These are phyloP conservation scores for Anoncus sp. DNA, from an alignment of 2,888 invertebrate species.

Conservation along the genomic window DNA sequence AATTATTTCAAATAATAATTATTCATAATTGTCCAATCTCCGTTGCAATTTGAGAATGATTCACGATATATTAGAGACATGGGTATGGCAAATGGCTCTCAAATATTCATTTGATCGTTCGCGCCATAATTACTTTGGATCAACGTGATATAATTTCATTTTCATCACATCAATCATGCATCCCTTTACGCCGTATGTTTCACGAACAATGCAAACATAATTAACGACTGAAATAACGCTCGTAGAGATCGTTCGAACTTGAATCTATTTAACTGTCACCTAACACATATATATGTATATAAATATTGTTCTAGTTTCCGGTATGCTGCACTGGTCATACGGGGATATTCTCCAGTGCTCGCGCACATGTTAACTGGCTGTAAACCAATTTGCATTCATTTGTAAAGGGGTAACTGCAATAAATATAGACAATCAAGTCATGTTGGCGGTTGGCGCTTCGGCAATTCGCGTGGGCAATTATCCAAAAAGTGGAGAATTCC, in stretches of 20 bases:
- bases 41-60: neutral
- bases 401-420: conserved; percentile 64
- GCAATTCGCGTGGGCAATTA: conserved; percentile 42
- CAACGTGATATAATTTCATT: conserved; percentile 31
- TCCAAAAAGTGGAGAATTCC: conserved; percentile 38
- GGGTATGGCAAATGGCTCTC: neutral
- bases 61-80: neutral
- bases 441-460: conserved; percentile 16
- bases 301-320: conserved; percentile 47
- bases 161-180: conserved; percentile 16
- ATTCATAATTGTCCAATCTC: neutral
- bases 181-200: neutral
- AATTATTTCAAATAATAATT: neutral
- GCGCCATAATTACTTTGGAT: conserved; percentile 34
- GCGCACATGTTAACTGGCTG: conserved; percentile 11
- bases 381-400: conserved; percentile 67
- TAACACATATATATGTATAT: neutral
- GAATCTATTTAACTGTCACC: conserved; percentile 40
- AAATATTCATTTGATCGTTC: conserved; percentile 20
- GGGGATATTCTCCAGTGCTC: conserved; percentile 1
- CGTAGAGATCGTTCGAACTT: conserved; percentile 18
- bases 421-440: conserved; percentile 68
- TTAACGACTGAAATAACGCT: conserved; percentile 33
- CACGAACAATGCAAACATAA: conserved; percentile 19
- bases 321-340: conserved; percentile 4